Evolutionary conservation across 2,797 vertebrate species (phyloP).

Genomic region (Gobionotothen gibberifrons): DNA sequence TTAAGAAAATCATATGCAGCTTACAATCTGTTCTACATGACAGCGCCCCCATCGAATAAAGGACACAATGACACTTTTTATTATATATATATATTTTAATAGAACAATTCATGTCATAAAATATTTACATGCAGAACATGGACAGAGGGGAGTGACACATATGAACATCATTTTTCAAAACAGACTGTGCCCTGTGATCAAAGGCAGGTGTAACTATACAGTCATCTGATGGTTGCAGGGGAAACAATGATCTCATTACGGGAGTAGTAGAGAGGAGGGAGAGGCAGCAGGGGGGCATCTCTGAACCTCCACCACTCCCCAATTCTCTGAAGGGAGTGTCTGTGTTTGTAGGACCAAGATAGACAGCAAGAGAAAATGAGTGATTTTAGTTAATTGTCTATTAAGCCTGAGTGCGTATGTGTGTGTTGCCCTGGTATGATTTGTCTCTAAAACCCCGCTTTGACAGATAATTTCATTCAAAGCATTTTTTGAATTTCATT

Average conservation of each 20-base stretch:
- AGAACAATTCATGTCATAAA: conserved; percentile 76
- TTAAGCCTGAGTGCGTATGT: conserved; percentile 37
- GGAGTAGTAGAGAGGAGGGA: conserved; percentile 40
- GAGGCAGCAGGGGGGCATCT: conserved; percentile 38
- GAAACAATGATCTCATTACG: conserved; percentile 68
- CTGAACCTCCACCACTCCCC: conserved; percentile 28
- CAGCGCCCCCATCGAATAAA: conserved; percentile 37
- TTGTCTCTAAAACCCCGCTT: conserved; percentile 66
- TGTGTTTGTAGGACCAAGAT: conserved; percentile 40
- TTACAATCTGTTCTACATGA: conserved; percentile 35
- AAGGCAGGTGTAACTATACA: conserved; percentile 57
- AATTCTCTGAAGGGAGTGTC: conserved; percentile 38
- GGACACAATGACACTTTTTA: conserved; percentile 54
- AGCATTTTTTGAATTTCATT: conserved; percentile 51
- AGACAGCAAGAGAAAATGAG: conserved; percentile 48
- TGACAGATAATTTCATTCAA: conserved; percentile 65
- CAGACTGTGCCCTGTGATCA: conserved; percentile 67
- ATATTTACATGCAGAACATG: conserved; percentile 79
- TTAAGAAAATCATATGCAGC: conserved; percentile 30
- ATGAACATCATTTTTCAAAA: conserved; percentile 68
- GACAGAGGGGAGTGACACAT: conserved; percentile 69
- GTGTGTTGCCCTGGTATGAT: conserved; percentile 57
- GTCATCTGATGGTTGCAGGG: conserved; percentile 59
- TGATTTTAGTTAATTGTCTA: conserved; percentile 58
- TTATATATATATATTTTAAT: conserved; percentile 76